Evolutionary conservation across 2,113 vertebrate species (phyloP).

Genomic region (Argyrosomus japonicus): DNA sequence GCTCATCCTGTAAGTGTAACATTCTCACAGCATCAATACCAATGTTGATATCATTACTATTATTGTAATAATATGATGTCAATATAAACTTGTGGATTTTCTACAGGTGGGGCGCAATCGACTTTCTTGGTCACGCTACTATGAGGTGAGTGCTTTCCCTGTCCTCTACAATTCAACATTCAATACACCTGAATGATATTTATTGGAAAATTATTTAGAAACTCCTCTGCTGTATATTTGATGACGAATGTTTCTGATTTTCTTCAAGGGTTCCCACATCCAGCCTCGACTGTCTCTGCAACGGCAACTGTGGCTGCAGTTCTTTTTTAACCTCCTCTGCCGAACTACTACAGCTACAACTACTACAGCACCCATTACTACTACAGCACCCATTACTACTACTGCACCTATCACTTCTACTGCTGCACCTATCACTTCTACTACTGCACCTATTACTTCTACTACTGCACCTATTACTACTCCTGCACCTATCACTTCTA

Average conservation of each 20-base stretch:
- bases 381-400: too few relatives aligned
- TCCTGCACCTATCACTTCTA: too few relatives aligned
- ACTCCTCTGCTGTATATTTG: not conserved
- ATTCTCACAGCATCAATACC: not conserved
- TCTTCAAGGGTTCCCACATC: not conserved
- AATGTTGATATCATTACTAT: too few relatives aligned
- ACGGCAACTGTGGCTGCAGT: not conserved
- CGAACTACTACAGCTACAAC: too few relatives aligned
- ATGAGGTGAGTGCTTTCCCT: conserved; percentile 10
- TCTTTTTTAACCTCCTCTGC: too few relatives aligned
- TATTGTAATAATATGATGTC: not conserved
- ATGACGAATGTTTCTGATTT: conserved; percentile 9
- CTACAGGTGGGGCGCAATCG: conserved; percentile 17
- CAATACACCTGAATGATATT: not conserved
- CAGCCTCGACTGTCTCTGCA: not conserved
- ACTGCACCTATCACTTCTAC: too few relatives aligned
- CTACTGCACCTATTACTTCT: too few relatives aligned
- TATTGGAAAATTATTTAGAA: not conserved
- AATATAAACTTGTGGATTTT: not conserved
- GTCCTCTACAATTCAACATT: not conserved
- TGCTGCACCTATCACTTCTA: too few relatives aligned
- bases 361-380: too few relatives aligned
- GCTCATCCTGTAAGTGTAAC: conserved; percentile 69
- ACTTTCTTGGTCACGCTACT: not conserved
- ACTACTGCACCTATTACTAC: too few relatives aligned